Evolutionary conservation across 2,888 invertebrate genomes (phyloP), one percentile per base, ranked within the genome.

Genomic region (Lycocerus yunnanus): DNA sequence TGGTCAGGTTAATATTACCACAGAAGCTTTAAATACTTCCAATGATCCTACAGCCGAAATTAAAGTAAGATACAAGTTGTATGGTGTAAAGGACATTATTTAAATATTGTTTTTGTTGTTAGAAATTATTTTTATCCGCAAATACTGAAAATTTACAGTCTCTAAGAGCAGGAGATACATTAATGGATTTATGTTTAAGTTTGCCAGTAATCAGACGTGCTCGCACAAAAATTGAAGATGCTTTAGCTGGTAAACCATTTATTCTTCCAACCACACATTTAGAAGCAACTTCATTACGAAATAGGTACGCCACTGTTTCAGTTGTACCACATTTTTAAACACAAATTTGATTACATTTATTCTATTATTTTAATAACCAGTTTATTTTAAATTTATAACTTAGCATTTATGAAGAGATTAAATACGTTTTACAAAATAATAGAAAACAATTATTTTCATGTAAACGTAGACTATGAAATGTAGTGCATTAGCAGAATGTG

Each of bases 131-230:
- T 82, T 89, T 93, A 72, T 90, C 92, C 74, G 93, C 94, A 69
- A 97, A 97, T 85, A 90, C 93, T 3, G 91, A 93, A 43, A 91
- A 92, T 80, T 89, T 98, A 70, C 94, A 95, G 88, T 92, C 93
- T 79, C 89, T 96, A 76, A 91, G 95, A 80, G 97, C 95, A 0
- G 95, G 95, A 21, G 92, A 95, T 81, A 92, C 93, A 11, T 88
- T 97, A 72, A 89, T 97, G 59, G 93, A 95, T 81, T 92, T 96
- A 79, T 97, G 97, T 84, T 89, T 93, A 3, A 92, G 92, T 76
- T 89, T 97, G 83, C 94, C 95, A 0, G 89, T 91, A 78, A 88
- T 93, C 58, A 89, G 89, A 74, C 89, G 90, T 76, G 93, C 92
- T 79, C 89, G 90, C 75, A 86, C 88, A 70, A 90, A 91, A 83